Percentiles rank a stretch among this genome's conserved stretches.
Evolutionary conservation across 2,113 vertebrate genomes (phyloP).

Genomic region (Siniperca chuatsi): DNA sequence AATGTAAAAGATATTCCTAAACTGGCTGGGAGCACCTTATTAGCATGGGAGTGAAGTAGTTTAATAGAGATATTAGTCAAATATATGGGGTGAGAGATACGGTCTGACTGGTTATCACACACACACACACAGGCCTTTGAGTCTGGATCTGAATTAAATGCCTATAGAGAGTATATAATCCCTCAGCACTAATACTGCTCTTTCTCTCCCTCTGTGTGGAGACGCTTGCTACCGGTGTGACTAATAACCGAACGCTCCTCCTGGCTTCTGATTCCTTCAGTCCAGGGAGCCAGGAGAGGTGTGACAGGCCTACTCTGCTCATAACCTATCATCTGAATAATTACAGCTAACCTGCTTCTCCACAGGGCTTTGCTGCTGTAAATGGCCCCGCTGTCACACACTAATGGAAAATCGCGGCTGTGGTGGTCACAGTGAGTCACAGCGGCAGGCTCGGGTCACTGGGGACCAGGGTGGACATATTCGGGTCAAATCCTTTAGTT

Average conservation of each 20-base stretch:
- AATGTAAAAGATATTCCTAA: background rate
- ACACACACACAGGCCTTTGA: slow-evolving; percentile 21
- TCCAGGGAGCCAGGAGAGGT: slow-evolving; percentile 38
- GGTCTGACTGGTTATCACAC: slow-evolving; percentile 22
- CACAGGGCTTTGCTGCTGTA: slow-evolving; percentile 52
- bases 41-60: slow-evolving; percentile 19
- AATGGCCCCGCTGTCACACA: slow-evolving; percentile 49
- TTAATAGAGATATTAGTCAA: slow-evolving; percentile 39
- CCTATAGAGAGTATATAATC: slow-evolving; percentile 39
- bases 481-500: slow-evolving; percentile 55
- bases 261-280: slow-evolving; percentile 30
- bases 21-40: slow-evolving; percentile 13
- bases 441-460: slow-evolving; percentile 17
- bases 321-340: slow-evolving; percentile 61
- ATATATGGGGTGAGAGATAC: slow-evolving; percentile 29
- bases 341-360: slow-evolving; percentile 72
- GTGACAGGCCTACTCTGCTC: slow-evolving; percentile 44
- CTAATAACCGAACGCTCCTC: slow-evolving; percentile 32
- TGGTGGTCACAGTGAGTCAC: slow-evolving; percentile 14
- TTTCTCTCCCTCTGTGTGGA: slow-evolving; percentile 28
- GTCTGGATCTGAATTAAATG: slow-evolving; percentile 35
- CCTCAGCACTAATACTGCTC: slow-evolving; percentile 26
- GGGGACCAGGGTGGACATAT: slow-evolving; percentile 43
- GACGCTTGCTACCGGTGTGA: slow-evolving; percentile 34
- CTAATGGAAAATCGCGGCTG: slow-evolving; percentile 56